These are phyloP conservation scores for Byasa hedistus DNA, from an alignment of 2,888 invertebrate species.

Conservation along the genomic window DNA sequence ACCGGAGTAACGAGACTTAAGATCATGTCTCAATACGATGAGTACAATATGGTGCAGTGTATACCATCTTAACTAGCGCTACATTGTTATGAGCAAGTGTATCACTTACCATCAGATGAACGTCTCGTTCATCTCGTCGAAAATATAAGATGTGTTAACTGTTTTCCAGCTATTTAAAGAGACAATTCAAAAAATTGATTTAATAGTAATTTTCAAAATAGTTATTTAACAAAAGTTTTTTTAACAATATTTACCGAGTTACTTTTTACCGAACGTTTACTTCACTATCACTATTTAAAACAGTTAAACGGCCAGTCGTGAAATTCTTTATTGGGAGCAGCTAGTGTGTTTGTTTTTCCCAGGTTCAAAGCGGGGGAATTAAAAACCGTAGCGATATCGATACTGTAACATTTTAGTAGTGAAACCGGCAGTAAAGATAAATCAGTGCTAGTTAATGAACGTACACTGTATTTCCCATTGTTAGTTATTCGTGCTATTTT, in stretches of 20 bases:
- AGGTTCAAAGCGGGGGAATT: constrained; percentile 27
- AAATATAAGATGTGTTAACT: too few relatives aligned
- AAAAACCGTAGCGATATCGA: constrained; percentile 28
- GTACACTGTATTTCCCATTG: constrained; percentile 26
- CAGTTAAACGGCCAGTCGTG: constrained; percentile 17
- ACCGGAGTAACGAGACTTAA: too few relatives aligned
- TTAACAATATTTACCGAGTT: not conserved
- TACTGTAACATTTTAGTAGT: constrained; percentile 25
- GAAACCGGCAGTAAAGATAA: constrained; percentile 30
- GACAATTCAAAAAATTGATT: too few relatives aligned
- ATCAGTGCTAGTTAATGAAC: constrained; percentile 30
- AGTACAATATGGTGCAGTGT: too few relatives aligned
- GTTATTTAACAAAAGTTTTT: not conserved
- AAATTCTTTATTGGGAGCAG: constrained; percentile 15
- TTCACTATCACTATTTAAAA: constrained; percentile 20
- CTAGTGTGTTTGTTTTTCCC: constrained; percentile 25
- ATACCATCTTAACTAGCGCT: too few relatives aligned
- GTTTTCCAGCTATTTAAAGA: too few relatives aligned
- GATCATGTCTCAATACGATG: too few relatives aligned
- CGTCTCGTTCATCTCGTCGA: too few relatives aligned
- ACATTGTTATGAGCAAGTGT: too few relatives aligned
- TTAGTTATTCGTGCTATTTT: constrained; percentile 31
- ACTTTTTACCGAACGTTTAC: constrained; percentile 1
- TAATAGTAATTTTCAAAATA: not conserved
- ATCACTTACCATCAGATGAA: too few relatives aligned